A percentile compares a stretch with the other conserved stretches of the same genome.
phyloP scores from a whole-genome alignment of 1,140 invertebrate species.

The Laodelphax striatellus region DNA sequence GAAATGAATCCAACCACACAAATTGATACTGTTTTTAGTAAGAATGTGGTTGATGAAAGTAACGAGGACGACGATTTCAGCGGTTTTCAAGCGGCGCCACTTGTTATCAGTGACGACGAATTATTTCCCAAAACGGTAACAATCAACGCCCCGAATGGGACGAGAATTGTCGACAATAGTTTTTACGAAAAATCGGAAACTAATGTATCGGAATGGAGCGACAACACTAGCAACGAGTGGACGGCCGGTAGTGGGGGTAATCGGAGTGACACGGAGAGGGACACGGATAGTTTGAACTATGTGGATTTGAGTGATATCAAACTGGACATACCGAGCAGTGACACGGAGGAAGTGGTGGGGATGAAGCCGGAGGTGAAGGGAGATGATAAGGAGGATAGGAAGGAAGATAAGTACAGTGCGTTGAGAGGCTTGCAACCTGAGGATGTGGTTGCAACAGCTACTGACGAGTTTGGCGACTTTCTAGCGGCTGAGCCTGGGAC shows the following conservation, averaged over 20 bases:
- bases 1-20: too few relatives aligned
- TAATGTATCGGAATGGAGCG: background rate
- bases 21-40: background rate
- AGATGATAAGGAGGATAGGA: background rate
- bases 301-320: conserved; percentile 1
- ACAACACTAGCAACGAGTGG: background rate
- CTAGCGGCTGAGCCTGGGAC: conserved; percentile 32
- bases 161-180: background rate
- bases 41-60: too few relatives aligned
- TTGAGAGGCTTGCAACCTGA: conserved; percentile 29
- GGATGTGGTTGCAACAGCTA: background rate
- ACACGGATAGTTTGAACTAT: background rate
- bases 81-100: conserved; percentile 18
- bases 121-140: background rate
- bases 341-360: conserved; percentile 17
- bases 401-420: conserved; percentile 38
- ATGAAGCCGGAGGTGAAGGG: background rate
- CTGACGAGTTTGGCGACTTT: conserved; percentile 48
- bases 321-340: background rate
- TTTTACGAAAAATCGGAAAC: background rate
- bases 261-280: background rate
- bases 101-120: background rate
- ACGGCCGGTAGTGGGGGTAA: background rate
- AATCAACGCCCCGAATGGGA: background rate
- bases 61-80: conserved; percentile 18